Evolutionary conservation across 2,888 invertebrate genomes (phyloP).

Genomic region (Xanthorhoe spadicearia): DNA sequence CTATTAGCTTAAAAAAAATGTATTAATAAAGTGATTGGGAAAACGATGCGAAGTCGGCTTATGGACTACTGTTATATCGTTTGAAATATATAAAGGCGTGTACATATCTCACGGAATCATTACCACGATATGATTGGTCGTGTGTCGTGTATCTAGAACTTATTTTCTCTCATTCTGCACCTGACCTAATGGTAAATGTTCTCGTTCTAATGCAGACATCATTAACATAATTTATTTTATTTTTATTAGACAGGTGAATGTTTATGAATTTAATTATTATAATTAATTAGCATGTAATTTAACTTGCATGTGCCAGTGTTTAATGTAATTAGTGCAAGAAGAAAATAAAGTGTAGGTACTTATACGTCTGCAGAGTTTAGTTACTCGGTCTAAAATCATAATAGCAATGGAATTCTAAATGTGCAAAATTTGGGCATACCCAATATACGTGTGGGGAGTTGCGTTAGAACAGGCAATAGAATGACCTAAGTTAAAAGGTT

Average conservation of each 20-base stretch:
- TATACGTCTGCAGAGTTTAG: too few species aligned
- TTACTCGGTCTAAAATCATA: too few species aligned
- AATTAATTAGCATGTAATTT: background rate
- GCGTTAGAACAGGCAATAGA: too few species aligned
- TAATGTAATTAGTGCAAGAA: too few species aligned
- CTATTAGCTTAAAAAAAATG: too few species aligned
- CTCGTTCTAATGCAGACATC: slow-evolving; percentile 7
- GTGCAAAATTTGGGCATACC: too few species aligned
- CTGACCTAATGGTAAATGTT: slow-evolving; percentile 13
- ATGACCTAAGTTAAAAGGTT: too few species aligned
- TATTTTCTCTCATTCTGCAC: slow-evolving; percentile 26
- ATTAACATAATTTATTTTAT: slow-evolving; percentile 8
- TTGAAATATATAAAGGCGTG: background rate
- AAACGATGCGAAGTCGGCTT: background rate
- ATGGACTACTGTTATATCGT: background rate
- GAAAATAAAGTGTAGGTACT: too few species aligned
- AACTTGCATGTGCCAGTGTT: background rate
- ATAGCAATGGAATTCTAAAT: too few species aligned
- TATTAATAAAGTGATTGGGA: too few species aligned
- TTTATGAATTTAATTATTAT: background rate
- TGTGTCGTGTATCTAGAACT: slow-evolving; percentile 22
- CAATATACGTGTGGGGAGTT: too few species aligned
- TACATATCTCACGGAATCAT: slow-evolving; percentile 6
- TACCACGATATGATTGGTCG: slow-evolving; percentile 18
- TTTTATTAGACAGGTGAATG: background rate